Evolutionary conservation across 2,888 invertebrate species (phyloP).

Genomic region (Dasypolia templi): DNA sequence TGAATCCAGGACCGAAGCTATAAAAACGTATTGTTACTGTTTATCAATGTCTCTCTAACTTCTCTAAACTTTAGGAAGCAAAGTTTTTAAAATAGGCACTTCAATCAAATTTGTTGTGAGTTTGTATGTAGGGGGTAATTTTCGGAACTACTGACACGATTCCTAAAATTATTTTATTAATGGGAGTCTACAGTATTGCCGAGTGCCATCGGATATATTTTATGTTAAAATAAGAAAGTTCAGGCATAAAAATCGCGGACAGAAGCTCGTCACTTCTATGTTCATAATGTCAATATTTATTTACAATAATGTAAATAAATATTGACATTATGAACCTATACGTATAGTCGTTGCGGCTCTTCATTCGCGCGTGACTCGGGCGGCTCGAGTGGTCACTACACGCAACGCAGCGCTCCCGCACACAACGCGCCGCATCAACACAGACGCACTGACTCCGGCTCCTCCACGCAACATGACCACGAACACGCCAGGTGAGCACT

Average conservation of each 20-base stretch:
- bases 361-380: conserved; percentile 95
- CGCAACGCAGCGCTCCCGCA: conserved; percentile 95
- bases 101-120: no score
- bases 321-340: no score
- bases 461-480: conserved; percentile 93
- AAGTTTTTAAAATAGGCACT: not conserved
- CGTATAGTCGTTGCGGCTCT: conserved; percentile 87
- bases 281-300: not conserved
- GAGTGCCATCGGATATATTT: no score
- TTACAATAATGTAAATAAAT: no score
- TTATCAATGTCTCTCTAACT: not conserved
- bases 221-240: no score
- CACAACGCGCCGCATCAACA: conserved; percentile 87
- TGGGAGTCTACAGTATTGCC: no score
- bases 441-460: conserved; percentile 93
- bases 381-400: conserved; percentile 95
- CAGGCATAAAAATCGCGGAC: no score
- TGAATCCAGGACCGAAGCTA: not conserved
- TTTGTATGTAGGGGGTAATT: no score
- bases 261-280: no score
- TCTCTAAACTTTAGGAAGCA: not conserved
- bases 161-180: no score
- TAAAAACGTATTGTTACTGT: not conserved
- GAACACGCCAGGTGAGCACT: conserved; percentile 71
- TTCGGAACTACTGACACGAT: no score